Conservation (phyloP, 2,113 vertebrate species). For the Gobiocypris rarus region DNA sequence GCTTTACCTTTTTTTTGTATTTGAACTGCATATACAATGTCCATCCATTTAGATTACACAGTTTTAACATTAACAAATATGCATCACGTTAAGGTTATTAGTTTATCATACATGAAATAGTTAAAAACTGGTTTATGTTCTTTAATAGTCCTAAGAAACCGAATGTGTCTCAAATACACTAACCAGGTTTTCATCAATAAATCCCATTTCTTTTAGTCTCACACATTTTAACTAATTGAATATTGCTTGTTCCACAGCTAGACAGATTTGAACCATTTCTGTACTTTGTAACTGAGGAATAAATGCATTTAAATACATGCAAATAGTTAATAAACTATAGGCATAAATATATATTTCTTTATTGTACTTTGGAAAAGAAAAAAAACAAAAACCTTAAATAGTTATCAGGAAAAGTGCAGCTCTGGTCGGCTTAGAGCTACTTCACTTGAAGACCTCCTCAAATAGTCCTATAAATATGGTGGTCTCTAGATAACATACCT, state of each 20-base stretch:
- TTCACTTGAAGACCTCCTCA: conserved; percentile 24
- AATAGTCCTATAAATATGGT: conserved; percentile 51
- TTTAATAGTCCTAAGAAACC: neutral
- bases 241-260: neutral
- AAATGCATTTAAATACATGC: neutral
- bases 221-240: neutral
- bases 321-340: neutral
- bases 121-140: neutral
- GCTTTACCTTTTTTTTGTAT: neutral
- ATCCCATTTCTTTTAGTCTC: neutral
- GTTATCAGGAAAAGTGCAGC: conserved; percentile 33
- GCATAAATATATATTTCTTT: neutral
- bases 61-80: neutral
- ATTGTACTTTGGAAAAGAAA: no score
- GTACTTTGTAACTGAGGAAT: neutral
- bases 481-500: conserved; percentile 54
- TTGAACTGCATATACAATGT: neutral
- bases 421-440: conserved; percentile 55
- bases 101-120: neutral
- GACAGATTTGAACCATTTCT: neutral
- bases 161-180: neutral
- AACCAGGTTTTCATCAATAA: neutral
- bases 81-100: no score
- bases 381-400: neutral
- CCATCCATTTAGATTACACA: neutral